Percentiles rank a stretch among this genome's conserved stretches.
phyloP scores from a whole-genome alignment of 2,888 invertebrate species.

The Nebria brevicollis region DNA sequence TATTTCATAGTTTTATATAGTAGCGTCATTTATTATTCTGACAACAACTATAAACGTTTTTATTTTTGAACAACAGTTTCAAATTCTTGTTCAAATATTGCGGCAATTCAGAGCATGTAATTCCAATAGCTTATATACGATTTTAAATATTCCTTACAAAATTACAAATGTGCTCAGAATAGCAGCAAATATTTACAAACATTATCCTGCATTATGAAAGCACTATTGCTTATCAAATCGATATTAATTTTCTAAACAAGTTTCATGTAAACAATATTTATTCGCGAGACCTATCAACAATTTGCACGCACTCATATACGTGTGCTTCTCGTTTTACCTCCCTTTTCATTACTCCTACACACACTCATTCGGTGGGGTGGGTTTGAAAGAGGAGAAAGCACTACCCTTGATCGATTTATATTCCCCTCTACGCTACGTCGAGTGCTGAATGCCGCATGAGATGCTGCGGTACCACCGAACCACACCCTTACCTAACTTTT shows the following conservation, averaged over 20 bases:
- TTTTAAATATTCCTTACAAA: too few species aligned
- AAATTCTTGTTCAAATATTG: too few species aligned
- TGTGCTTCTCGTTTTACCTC: not conserved
- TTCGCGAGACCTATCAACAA: slow-evolving; percentile 7
- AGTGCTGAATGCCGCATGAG: slow-evolving; percentile 13
- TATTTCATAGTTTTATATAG: too few species aligned
- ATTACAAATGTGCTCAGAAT: too few species aligned
- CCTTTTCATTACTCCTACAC: not conserved
- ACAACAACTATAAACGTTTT: too few species aligned
- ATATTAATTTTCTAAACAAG: slow-evolving; percentile 3
- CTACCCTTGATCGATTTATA: slow-evolving; percentile 25
- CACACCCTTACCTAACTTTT: slow-evolving; percentile 23
- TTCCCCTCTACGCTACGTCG: slow-evolving; percentile 7
- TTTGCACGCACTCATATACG: slow-evolving; percentile 12
- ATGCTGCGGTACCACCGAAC: slow-evolving; percentile 16
- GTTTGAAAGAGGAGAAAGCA: too few species aligned
- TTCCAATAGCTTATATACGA: too few species aligned
- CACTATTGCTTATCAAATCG: not conserved
- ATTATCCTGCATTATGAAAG: not conserved
- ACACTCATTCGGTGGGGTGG: not conserved
- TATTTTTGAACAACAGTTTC: too few species aligned
- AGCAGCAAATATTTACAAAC: not conserved
- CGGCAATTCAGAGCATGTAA: too few species aligned
- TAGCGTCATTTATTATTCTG: too few species aligned
- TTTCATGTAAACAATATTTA: slow-evolving; percentile 10